Base-by-base conservation (phyloP, 1,140 invertebrate species). In the Bombus sylvicola region DNA sequence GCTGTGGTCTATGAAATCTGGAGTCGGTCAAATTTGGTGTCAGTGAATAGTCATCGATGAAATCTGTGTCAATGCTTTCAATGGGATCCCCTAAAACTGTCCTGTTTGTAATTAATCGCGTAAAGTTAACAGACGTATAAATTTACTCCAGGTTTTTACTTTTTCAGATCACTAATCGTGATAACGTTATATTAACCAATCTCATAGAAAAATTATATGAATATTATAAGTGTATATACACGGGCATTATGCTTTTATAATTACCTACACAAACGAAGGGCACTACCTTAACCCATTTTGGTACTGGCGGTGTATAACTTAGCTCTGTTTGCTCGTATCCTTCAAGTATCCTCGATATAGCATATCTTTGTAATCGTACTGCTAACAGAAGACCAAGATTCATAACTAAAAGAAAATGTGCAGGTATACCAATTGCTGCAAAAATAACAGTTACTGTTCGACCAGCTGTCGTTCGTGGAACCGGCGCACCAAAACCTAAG, bases 401-500 rank as follows among this genome's bases (percentile, higher is more conserved):
- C 74, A 97, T 89, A 81, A 97, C 95, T 84, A 96, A 91, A n/a
- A 97, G 94, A 81, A 96, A 96, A 90, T 97, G 96, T 10, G 96
- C 93, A 15, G 96, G 96, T 69, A 96, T 96, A 12, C 96, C 96
- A 13, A 97, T 94, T 2, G 95, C 95, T 1, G 96, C 95, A 87
- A 96, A 97, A 59, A 96, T 86, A 0, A 96, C 95, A 0, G 96
- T 96, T n/a, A 95, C 94, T 9, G 95, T 95, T 81, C 96, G 94
- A n/a, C 96, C 96, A 53, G 95, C 91, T 28, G 95, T 95, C 22
- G 96, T 96, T 43, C 96, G 94, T 18, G 96, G 96, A 31, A 97
- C 96, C 3, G 96, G 96, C 10, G 96, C 96, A 31, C 96, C 96
- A 88, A 96, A 96, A 88, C 96, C 96, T 96, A 28, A 59, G 57